Conservation (phyloP, 1,140 invertebrate species). For the Phthorimaea operculella region DNA sequence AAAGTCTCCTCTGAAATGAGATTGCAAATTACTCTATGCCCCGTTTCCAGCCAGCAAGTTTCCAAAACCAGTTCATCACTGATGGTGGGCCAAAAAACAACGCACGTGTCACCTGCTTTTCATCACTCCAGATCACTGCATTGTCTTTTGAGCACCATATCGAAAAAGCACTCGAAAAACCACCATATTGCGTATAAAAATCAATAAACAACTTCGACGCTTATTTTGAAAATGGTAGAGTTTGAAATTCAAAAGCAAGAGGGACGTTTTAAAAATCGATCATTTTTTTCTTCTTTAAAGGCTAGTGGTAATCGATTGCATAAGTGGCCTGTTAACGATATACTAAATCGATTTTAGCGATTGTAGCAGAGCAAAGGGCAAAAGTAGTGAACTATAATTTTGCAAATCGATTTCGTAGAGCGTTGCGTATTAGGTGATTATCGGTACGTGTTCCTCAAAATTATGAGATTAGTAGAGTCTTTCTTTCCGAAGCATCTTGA, state of each 20-base stretch:
- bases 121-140: constrained; percentile 32
- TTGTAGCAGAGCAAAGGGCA: too few relatives aligned
- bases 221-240: background rate
- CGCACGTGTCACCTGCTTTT: constrained; percentile 53
- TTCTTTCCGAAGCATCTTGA: too few relatives aligned
- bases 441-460: too few relatives aligned
- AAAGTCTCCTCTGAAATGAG: background rate
- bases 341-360: background rate
- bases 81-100: constrained; percentile 17
- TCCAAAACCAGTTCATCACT: constrained; percentile 25
- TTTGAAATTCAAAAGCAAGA: background rate
- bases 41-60: background rate
- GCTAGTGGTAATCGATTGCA: background rate
- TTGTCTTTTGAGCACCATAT: constrained; percentile 19
- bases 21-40: background rate
- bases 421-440: too few relatives aligned
- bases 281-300: background rate
- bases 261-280: background rate
- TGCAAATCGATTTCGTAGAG: too few relatives aligned
- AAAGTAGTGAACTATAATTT: too few relatives aligned
- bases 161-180: background rate
- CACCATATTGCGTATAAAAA: background rate
- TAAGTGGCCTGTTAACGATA: background rate
- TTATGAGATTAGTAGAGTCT: too few relatives aligned
- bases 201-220: background rate